These are phyloP conservation scores for Drosophila acutilabella DNA, from an alignment of 2,888 invertebrate species.

Conservation along the genomic window DNA sequence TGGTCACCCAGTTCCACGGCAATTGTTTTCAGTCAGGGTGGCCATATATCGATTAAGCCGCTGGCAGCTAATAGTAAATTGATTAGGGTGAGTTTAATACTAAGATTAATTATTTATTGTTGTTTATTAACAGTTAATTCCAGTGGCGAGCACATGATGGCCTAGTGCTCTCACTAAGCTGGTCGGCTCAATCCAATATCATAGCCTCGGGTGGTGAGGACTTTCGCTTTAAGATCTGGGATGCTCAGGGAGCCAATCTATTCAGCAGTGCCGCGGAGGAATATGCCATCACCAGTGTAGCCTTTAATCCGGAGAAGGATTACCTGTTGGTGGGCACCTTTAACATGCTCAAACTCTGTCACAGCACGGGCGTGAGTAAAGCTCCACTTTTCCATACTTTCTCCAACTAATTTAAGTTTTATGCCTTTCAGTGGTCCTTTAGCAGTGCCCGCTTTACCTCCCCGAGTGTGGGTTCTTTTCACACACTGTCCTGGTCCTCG, in stretches of 20 bases:
- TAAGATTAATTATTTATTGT: neutral
- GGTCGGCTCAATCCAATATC: constrained; percentile 96
- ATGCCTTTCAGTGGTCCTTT: constrained; percentile 93
- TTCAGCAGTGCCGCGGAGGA: constrained; percentile 94
- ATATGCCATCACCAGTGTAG: constrained; percentile 95
- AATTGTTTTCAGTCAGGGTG: constrained; percentile 90
- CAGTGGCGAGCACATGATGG: constrained; percentile 99
- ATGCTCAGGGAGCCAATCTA: constrained; percentile 94
- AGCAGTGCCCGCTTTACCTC: constrained; percentile 90
- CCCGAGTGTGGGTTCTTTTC: constrained; percentile 95
- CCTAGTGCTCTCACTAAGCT: constrained; percentile 94
- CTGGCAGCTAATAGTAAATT: constrained; percentile 91
- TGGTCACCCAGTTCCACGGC: constrained; percentile 92
- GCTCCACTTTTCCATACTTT: rapidly evolving
- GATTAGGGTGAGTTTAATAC: constrained; percentile 86
- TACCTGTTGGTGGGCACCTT: constrained; percentile 96
- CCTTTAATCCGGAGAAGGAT: constrained; percentile 96
- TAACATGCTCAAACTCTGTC: constrained; percentile 96
- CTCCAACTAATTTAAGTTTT: neutral
- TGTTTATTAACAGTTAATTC: neutral
- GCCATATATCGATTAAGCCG: constrained; percentile 89
- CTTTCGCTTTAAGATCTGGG: constrained; percentile 94
- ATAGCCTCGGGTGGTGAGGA: constrained; percentile 99
- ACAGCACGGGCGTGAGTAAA: constrained; percentile 92
- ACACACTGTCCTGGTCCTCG: constrained; percentile 95